A percentile compares a stretch with the other conserved stretches of the same genome.
Evolutionary conservation across 2,888 invertebrate genomes (phyloP).

Genomic region (Gari tellinella): DNA sequence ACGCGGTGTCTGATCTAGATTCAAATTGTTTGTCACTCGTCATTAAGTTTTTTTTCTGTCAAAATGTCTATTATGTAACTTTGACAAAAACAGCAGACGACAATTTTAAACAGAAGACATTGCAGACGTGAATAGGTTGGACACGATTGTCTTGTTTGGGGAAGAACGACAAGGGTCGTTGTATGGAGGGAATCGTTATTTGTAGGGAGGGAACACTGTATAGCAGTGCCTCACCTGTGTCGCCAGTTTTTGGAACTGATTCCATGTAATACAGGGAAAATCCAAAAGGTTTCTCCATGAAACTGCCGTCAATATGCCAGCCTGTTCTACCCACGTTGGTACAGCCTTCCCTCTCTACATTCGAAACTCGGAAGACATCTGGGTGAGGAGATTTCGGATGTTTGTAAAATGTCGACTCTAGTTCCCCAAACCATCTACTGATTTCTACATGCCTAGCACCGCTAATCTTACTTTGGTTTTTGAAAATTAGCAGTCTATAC

Average conservation of each 20-base stretch:
- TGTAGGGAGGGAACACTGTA: too few species aligned
- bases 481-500: slow-evolving; percentile 76
- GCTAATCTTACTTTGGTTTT: slow-evolving; percentile 75
- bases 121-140: too few species aligned
- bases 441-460: slow-evolving; percentile 78
- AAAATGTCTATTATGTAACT: too few species aligned
- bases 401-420: slow-evolving; percentile 81
- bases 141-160: too few species aligned
- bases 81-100: too few species aligned
- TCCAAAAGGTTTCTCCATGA: slow-evolving; percentile 77
- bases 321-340: slow-evolving; percentile 80
- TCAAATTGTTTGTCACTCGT: too few species aligned
- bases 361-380: slow-evolving; percentile 81
- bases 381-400: slow-evolving; percentile 79
- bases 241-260: slow-evolving; percentile 75
- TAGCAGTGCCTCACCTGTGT: slow-evolving; percentile 80
- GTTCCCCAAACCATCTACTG: slow-evolving; percentile 79
- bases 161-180: too few species aligned
- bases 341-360: slow-evolving; percentile 78
- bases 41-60: too few species aligned
- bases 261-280: slow-evolving; percentile 80
- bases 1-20: too few species aligned
- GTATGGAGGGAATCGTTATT: too few species aligned
- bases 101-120: too few species aligned
- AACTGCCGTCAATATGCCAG: slow-evolving; percentile 82